phyloP scores from a whole-genome alignment of 1,140 invertebrate genomes.

The Heliconius eleuchia region DNA sequence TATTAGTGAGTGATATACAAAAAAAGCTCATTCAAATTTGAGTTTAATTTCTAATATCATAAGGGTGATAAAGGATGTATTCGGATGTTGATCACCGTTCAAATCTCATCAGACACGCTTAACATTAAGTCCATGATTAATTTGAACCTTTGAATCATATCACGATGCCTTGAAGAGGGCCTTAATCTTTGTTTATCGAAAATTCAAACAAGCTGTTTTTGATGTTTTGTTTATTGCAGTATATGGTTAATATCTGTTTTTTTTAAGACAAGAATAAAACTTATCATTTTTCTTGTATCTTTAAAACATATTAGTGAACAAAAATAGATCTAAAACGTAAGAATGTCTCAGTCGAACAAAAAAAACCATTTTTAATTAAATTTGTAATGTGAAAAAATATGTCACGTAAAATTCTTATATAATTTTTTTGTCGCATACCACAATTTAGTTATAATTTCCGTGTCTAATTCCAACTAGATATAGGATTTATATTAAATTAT shows the following conservation, averaged over 20 bases:
- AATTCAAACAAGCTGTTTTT: neutral
- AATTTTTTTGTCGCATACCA: neutral
- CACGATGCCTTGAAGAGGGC: constrained; percentile 25
- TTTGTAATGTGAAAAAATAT: too few species aligned
- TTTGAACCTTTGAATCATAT: constrained; percentile 35
- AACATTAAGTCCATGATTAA: constrained; percentile 34
- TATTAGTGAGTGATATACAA: constrained; percentile 28
- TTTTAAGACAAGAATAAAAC: too few species aligned
- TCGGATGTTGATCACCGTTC: constrained; percentile 1
- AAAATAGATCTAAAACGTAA: too few species aligned
- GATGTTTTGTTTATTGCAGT: neutral
- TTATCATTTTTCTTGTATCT: too few species aligned
- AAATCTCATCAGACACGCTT: constrained; percentile 26
- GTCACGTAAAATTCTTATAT: too few species aligned
- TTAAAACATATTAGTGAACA: too few species aligned
- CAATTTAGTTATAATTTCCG: neutral
- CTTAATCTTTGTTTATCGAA: constrained; percentile 20
- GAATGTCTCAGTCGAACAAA: too few species aligned
- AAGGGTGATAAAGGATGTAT: constrained; percentile 16
- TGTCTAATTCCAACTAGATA: neutral
- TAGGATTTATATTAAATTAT: neutral
- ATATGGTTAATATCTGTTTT: neutral
- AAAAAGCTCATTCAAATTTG: constrained; percentile 11
- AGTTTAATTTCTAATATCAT: neutral
- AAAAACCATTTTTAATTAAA: too few species aligned